Evolutionary conservation across 1,140 invertebrate genomes (phyloP), one percentile per base, ranked within the genome.

Genomic region (Bombyx mandarina): DNA sequence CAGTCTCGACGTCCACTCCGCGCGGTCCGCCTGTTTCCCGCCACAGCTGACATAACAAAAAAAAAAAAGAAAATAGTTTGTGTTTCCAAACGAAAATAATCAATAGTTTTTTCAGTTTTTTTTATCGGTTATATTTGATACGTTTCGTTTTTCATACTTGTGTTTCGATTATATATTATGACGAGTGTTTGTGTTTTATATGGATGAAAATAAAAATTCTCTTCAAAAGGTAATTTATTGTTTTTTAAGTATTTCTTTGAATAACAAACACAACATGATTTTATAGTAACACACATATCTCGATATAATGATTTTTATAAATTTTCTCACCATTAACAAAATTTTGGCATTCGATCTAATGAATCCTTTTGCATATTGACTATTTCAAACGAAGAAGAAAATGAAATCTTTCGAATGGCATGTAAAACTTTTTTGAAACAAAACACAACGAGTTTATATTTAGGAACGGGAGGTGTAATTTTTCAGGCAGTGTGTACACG

Each of bases 1-100:
- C 26, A 87, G 84, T 88, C 85, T 86, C 79, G 79, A 65, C 79
- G 86, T 88, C 85, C 76, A 77, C 87, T 88, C 87, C 87, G 87
- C 78, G 86, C 87, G 86, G 86, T 88, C 79, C 76, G 80, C 87
- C 84, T 71, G 87, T 80, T 82, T 80, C 73, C 78, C 72, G 71
- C 72, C 52, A 57, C 77, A 71, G 71, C 72, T 47, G 58, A 67
- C 63, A 66, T 75, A 73, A 54, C 12, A 45, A 18, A 54, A 43
- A 44, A 43, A 43, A 42, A 54, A 48, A 63, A 66, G 50, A 62
- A 60, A 63, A 55, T 49, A 52, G 44, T 22, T 55, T 61, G 51
- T 62, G 60, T 59, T 55, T 52, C 58, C 10, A 45, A 58, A 62
- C 55, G 52, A 43, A 52, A 64, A 65, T 66, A 58, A 68, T 67